Evolutionary conservation across 2,113 vertebrate species (phyloP), one percentile per base, ranked within the genome.

Genomic region (Helogale parvula): DNA sequence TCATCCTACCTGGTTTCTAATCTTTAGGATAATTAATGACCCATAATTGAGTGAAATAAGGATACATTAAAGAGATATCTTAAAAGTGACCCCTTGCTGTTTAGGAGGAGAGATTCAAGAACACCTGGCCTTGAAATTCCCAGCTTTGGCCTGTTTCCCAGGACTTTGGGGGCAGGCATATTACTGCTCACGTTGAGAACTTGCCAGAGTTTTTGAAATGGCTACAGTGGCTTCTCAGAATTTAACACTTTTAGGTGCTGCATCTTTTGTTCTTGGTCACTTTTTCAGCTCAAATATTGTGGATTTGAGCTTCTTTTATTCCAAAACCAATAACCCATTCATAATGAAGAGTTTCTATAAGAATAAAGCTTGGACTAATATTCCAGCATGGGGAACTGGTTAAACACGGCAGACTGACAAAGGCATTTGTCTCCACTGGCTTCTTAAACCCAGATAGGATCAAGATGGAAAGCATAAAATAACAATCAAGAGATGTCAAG

Each of bases 51-150:
- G 69, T 31, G 16, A 90, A 88, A 69, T 45, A 52, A 5, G 60
- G 0, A 21, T 77, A 92, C 82, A 14, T 86, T 87, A 71, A 96
- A 35, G 88, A 83, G 52, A 35, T 83, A 92, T 94, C 65, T 65
- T 66, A 60, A 79, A 90, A 50, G 33, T 29, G 23, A 0, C 31
- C 4, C 9, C 38, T 87, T 89, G 65, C 29, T 76, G 31, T 57
- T 71, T 81, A 88, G 35, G 19, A 88, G 19, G 47, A 89, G 94
- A 7, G 3, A n/a, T 71, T 66, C 17, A 63, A 54, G 29, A 82
- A 86, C 1, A n/a, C 8, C 19, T 86, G 47, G 65, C 63, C 9
- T 94, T 94, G 35, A 95, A 86, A 85, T 84, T 96, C 52, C 88
- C 50, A 76, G 88, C 92, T 45, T 87, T 93, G 35, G 25, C 35